A percentile compares a stretch with the other conserved stretches of the same genome.
phyloP scores from a whole-genome alignment of 2,113 vertebrate species.

The Rhinoptilus africanus region DNA sequence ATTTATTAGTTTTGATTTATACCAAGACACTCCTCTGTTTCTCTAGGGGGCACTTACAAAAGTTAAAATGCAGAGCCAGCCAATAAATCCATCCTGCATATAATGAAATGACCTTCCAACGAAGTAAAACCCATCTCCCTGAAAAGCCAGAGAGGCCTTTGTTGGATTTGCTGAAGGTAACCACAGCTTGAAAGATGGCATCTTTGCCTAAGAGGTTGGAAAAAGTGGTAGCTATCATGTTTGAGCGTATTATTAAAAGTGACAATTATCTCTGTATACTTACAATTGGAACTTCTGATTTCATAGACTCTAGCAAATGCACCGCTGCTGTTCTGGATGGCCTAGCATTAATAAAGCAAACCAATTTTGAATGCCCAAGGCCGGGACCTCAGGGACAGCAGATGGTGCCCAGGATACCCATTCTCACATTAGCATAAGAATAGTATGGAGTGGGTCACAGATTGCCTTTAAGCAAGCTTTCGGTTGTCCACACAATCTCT shows the following conservation, averaged over 20 bases:
- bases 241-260: constrained; percentile 47
- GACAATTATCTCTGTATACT: constrained; percentile 39
- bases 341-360: constrained; percentile 66
- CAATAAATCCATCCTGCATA: background rate
- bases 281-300: constrained; percentile 39
- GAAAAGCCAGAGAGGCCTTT: background rate
- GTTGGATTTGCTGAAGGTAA: background rate
- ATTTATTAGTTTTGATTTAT: constrained; percentile 29
- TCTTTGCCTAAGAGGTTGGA: background rate
- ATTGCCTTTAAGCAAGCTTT: constrained; percentile 61
- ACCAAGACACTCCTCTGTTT: background rate
- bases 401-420: constrained; percentile 68
- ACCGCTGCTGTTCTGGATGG: constrained; percentile 60
- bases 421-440: constrained; percentile 68
- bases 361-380: constrained; percentile 47
- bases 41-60: background rate
- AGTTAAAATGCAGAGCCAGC: background rate
- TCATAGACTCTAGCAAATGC: constrained; percentile 15
- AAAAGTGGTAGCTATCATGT: constrained; percentile 22
- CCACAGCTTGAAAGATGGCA: constrained; percentile 1
- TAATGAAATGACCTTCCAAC: constrained; percentile 18
- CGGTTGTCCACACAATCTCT: constrained; percentile 30
- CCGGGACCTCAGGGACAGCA: constrained; percentile 59
- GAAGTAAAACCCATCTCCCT: background rate
- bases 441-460: constrained; percentile 35